Conservation (phyloP, 2,113 vertebrate species). For the Apus apus region DNA sequence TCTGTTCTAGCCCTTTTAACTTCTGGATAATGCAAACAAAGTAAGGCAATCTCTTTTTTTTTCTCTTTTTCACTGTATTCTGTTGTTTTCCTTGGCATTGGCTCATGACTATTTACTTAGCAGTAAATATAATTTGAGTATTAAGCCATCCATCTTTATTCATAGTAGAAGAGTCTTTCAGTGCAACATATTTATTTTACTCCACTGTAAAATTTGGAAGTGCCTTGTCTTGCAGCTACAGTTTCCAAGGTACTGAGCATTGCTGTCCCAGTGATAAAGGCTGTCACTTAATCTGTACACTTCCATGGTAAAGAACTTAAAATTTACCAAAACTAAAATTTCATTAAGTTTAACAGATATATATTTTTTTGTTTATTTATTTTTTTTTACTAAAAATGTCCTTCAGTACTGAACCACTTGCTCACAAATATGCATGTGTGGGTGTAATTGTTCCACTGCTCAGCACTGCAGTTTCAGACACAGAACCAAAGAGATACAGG, state of each 20-base stretch:
- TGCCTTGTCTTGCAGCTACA: background rate
- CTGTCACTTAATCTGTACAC: background rate
- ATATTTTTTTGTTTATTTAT: too few relatives aligned
- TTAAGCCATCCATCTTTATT: background rate
- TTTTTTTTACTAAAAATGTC: background rate
- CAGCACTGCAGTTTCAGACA: background rate
- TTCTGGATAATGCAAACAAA: background rate
- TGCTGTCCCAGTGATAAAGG: background rate
- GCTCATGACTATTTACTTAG: background rate
- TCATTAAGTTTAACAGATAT: background rate
- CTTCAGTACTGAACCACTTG: background rate
- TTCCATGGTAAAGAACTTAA: background rate
- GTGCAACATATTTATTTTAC: background rate
- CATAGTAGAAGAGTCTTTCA: background rate
- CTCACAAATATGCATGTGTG: background rate
- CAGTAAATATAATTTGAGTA: background rate
- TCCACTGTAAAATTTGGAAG: background rate
- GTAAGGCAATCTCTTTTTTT: background rate
- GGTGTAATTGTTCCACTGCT: background rate
- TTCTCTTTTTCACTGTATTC: background rate
- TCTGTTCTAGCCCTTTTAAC: background rate
- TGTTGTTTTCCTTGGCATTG: background rate
- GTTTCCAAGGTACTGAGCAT: background rate
- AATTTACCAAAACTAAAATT: background rate
- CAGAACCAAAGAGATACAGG: background rate